Evolutionary conservation across 2,888 invertebrate genomes (phyloP).

Genomic region (Urechis unicinctus): DNA sequence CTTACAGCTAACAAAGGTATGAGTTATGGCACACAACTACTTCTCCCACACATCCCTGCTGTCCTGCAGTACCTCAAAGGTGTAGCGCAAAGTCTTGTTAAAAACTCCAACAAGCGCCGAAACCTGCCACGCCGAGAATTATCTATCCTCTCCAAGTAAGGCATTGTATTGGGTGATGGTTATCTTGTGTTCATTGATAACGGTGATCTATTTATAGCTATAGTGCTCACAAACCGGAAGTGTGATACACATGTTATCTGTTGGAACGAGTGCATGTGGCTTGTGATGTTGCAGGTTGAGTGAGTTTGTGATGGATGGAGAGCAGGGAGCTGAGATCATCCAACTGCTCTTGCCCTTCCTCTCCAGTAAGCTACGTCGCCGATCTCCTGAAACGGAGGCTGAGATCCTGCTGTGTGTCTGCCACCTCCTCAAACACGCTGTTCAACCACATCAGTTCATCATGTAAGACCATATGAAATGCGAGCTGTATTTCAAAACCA

Average conservation of each 20-base stretch:
- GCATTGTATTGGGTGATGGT: background rate
- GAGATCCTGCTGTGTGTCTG: slow-evolving; percentile 64
- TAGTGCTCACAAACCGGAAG: too few species aligned
- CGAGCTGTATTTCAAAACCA: too few species aligned
- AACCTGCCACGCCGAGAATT: background rate
- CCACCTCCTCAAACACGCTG: slow-evolving; percentile 68
- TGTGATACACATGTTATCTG: too few species aligned
- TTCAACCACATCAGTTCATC: slow-evolving; percentile 62
- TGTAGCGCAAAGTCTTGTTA: slow-evolving; percentile 16
- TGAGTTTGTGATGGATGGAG: slow-evolving; percentile 31
- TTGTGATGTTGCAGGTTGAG: slow-evolving; percentile 35
- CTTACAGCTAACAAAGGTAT: too few species aligned
- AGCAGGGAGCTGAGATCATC: slow-evolving; percentile 31
- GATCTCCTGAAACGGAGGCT: slow-evolving; percentile 29
- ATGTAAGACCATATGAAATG: slow-evolving; percentile 53
- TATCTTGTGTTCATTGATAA: background rate
- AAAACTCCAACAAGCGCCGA: background rate
- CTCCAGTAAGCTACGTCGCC: slow-evolving; percentile 9
- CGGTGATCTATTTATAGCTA: too few species aligned
- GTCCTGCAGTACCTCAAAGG: slow-evolving; percentile 56
- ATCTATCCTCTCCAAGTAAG: background rate
- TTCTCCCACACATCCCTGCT: slow-evolving; percentile 67
- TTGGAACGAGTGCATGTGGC: too few species aligned
- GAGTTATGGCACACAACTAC: slow-evolving; percentile 60
- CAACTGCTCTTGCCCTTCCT: slow-evolving; percentile 40